Evolutionary conservation across 2,888 invertebrate genomes (phyloP).

Genomic region (Lasiommata megera): DNA sequence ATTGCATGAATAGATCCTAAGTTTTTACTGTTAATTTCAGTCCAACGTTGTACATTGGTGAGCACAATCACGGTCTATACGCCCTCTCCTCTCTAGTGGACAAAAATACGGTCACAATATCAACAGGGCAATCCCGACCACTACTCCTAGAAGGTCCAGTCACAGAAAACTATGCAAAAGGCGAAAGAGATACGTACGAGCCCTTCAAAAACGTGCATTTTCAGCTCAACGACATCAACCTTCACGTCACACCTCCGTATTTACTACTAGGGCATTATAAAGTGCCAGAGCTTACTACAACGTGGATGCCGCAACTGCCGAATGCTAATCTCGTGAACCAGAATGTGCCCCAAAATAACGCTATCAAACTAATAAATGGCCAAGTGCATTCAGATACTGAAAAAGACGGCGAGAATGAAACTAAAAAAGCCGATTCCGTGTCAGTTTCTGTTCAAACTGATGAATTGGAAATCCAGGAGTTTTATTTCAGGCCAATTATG

Average conservation of each 20-base stretch:
- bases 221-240: slow-evolving; percentile 64
- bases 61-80: slow-evolving; percentile 91
- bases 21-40: slow-evolving; percentile 71
- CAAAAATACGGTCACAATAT: slow-evolving; percentile 92
- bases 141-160: slow-evolving; percentile 88
- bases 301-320: slow-evolving; percentile 69
- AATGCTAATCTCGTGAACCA: slow-evolving; percentile 56
- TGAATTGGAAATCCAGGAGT: slow-evolving; percentile 67
- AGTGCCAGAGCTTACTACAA: slow-evolving; percentile 82
- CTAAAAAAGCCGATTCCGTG: slow-evolving; percentile 63
- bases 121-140: slow-evolving; percentile 85
- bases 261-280: slow-evolving; percentile 86
- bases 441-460: slow-evolving; percentile 83
- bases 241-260: slow-evolving; percentile 69
- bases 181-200: slow-evolving; percentile 62
- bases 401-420: slow-evolving; percentile 68
- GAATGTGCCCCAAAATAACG: slow-evolving; percentile 47
- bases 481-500: slow-evolving; percentile 58
- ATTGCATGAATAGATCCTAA: too few species aligned
- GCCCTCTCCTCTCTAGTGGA: slow-evolving; percentile 96
- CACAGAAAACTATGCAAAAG: slow-evolving; percentile 43
- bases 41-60: slow-evolving; percentile 95
- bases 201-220: slow-evolving; percentile 75
- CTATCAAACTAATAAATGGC: slow-evolving; percentile 64
- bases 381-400: slow-evolving; percentile 56